phyloP scores from a whole-genome alignment of 2,113 vertebrate genomes.

The Amphiprion ocellaris region DNA sequence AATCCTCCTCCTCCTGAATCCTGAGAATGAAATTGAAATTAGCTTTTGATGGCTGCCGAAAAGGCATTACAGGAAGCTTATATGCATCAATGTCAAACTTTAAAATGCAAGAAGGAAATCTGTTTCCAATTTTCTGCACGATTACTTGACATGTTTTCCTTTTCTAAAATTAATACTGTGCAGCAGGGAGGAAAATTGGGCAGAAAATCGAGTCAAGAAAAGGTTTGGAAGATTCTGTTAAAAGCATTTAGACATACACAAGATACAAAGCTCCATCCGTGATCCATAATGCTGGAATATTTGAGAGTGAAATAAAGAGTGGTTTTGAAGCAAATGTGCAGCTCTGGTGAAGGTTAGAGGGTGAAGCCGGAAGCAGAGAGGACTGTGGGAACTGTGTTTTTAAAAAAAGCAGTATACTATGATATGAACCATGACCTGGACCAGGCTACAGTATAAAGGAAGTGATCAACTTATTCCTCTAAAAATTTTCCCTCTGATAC shows the following conservation, averaged over 20 bases:
- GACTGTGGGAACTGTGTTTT: not conserved
- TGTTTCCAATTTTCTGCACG: constrained; percentile 70
- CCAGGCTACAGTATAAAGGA: constrained; percentile 9
- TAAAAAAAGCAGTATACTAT: constrained; percentile 4
- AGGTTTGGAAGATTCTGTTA: constrained; percentile 2
- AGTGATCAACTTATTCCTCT: constrained; percentile 20
- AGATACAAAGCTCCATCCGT: not conserved
- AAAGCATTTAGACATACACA: not conserved
- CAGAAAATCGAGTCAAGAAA: constrained; percentile 4
- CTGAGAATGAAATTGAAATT: constrained; percentile 15
- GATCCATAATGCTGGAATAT: constrained; percentile 6
- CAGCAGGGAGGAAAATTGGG: constrained; percentile 27
- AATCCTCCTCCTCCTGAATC: constrained; percentile 19
- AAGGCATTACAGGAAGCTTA: constrained; percentile 39
- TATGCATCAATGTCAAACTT: constrained; percentile 38
- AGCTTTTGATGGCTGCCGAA: constrained; percentile 37
- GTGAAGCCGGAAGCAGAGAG: not conserved
- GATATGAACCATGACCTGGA: constrained; percentile 26
- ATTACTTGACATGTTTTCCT: constrained; percentile 46
- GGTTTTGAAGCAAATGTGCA: not conserved
- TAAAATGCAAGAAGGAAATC: constrained; percentile 53
- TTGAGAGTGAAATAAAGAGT: constrained; percentile 10
- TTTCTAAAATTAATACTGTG: constrained; percentile 39
- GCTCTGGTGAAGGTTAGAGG: not conserved
- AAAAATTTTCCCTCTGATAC: constrained; percentile 20